Conservation (phyloP, 2,888 invertebrate genomes). For the Chloroclysta siterata region DNA sequence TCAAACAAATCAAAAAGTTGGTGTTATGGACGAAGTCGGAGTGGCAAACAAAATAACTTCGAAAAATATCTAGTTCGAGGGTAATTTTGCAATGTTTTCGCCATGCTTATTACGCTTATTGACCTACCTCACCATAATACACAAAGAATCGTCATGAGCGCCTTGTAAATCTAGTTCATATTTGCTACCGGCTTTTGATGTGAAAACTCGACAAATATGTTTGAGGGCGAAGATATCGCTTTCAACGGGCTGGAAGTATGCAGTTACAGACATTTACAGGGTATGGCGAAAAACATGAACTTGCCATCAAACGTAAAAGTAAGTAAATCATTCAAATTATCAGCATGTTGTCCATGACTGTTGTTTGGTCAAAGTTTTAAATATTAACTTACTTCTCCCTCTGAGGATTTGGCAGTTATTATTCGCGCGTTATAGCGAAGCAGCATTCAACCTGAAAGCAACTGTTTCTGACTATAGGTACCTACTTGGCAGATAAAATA, state of each 20-base stretch:
- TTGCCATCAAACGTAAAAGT: constrained; percentile 72
- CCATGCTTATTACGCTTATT: not conserved
- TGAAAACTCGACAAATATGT: constrained; percentile 8
- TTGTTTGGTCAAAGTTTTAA: no score
- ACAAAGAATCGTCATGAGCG: constrained; percentile 1
- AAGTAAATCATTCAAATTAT: constrained; percentile 26
- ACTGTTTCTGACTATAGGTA: no score
- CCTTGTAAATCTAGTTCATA: constrained; percentile 8
- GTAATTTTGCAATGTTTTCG: constrained; percentile 18
- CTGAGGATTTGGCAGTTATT: no score
- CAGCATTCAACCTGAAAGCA: no score
- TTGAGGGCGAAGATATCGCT: constrained; percentile 24
- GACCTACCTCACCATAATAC: constrained; percentile 14
- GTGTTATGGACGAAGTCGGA: no score
- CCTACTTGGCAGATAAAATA: not conserved
- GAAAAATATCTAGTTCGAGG: constrained; percentile 11
- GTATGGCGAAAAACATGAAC: constrained; percentile 62
- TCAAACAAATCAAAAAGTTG: no score
- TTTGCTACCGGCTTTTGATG: not conserved
- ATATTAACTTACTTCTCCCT: no score
- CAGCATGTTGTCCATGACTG: no score
- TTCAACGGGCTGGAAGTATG: constrained; percentile 47
- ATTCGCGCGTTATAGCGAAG: no score
- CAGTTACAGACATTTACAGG: constrained; percentile 67
- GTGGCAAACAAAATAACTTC: no score